A percentile compares a stretch with the other conserved stretches of the same genome.
phyloP scores from a whole-genome alignment of 2,113 vertebrate species.

The Bungarus multicinctus region DNA sequence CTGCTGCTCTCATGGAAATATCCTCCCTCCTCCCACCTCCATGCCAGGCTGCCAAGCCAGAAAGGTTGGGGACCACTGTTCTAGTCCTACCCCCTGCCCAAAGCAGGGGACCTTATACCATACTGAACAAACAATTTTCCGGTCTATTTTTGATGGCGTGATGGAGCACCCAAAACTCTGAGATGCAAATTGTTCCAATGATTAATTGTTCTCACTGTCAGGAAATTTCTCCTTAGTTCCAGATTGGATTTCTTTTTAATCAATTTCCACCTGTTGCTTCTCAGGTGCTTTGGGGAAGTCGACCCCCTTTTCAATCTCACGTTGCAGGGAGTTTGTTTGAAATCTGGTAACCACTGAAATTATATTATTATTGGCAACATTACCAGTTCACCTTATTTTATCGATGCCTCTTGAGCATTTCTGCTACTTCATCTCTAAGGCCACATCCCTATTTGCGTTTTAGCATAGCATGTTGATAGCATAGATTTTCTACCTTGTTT shows the following conservation, averaged over 20 bases:
- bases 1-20: too few relatives aligned
- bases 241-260: neutral
- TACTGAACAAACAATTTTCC: neutral
- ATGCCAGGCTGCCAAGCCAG: neutral
- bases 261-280: neutral
- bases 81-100: neutral
- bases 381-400: neutral
- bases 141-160: neutral
- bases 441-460: neutral
- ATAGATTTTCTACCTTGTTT: neutral
- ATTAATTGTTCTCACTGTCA: neutral
- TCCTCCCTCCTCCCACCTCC: too few relatives aligned
- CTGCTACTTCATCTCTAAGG: neutral
- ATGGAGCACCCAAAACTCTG: neutral
- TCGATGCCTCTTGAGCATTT: neutral
- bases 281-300: neutral
- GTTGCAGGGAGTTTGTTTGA: neutral
- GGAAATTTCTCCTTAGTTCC: neutral
- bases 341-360: neutral
- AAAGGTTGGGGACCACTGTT: neutral
- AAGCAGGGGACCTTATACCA: neutral
- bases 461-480: neutral
- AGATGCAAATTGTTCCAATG: neutral
- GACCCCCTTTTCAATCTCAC: neutral
- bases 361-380: neutral